Evolutionary conservation across 2,797 vertebrate species (phyloP).

Genomic region (Rhinogobio ventralis): DNA sequence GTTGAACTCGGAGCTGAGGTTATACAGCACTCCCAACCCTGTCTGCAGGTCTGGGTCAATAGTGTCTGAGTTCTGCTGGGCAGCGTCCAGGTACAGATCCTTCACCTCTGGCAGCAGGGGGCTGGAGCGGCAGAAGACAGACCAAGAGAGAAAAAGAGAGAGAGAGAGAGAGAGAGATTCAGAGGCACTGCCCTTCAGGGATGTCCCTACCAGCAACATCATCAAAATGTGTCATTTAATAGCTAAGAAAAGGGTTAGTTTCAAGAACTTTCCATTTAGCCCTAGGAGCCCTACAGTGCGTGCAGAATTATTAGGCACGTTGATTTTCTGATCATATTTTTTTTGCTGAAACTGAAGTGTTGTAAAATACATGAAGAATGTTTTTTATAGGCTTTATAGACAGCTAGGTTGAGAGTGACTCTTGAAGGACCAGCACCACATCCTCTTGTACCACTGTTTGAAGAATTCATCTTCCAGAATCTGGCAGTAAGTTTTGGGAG

Average conservation of each 20-base stretch:
- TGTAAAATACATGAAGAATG: too few relatives aligned
- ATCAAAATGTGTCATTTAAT: conserved; percentile 45
- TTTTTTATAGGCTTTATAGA: too few relatives aligned
- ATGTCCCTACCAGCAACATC: conserved; percentile 12
- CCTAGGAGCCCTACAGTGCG: background rate
- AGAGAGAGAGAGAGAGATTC: background rate
- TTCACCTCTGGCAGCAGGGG: conserved; percentile 89
- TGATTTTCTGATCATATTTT: too few relatives aligned
- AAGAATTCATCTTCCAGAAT: too few relatives aligned
- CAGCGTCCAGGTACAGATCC: conserved; percentile 93
- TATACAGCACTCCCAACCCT: conserved; percentile 94
- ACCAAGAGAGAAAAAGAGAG: background rate
- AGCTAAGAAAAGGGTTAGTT: conserved; percentile 2
- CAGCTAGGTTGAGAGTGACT: too few relatives aligned
- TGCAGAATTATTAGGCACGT: too few relatives aligned
- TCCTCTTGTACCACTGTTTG: too few relatives aligned
- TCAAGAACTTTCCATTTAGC: conserved; percentile 6
- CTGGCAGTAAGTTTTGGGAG: too few relatives aligned
- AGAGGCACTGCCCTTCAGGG: conserved; percentile 39
- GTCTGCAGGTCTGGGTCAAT: conserved; percentile 97
- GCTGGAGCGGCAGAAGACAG: conserved; percentile 69
- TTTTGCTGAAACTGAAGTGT: too few relatives aligned
- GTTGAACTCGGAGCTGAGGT: conserved; percentile 95
- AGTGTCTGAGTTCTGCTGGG: conserved; percentile 87
- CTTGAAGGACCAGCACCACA: too few relatives aligned